A percentile compares a stretch with the other conserved stretches of the same genome.
phyloP scores from a whole-genome alignment of 1,140 invertebrate species.

The Sesamia nonagrioides region DNA sequence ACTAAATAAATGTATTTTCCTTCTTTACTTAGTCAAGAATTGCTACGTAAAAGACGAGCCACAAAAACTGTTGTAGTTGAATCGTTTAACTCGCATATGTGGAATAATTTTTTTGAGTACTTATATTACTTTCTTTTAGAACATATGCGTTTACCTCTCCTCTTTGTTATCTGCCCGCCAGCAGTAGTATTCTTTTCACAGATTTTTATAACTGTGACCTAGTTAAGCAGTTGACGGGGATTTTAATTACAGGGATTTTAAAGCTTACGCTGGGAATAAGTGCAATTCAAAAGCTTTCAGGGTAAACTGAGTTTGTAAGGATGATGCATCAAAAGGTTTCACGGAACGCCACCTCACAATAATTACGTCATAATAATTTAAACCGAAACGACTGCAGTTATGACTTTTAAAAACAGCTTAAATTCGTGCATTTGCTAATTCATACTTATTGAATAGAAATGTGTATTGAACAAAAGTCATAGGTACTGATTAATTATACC shows the following conservation, averaged over 20 bases:
- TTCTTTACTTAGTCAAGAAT: too few species aligned
- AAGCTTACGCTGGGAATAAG: conserved; percentile 32
- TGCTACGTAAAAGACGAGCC: too few species aligned
- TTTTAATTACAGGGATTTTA: conserved; percentile 39
- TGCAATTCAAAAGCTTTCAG: conserved; percentile 34
- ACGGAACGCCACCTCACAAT: neutral
- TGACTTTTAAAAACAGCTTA: neutral
- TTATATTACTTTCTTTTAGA: too few species aligned
- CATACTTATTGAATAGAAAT: too few species aligned
- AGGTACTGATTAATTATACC: too few species aligned
- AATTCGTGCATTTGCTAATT: neutral
- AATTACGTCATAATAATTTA: neutral
- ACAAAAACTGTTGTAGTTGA: too few species aligned
- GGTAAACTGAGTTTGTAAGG: conserved; percentile 28
- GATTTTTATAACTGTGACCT: conserved; percentile 31
- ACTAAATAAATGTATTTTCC: too few species aligned
- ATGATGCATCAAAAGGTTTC: conserved; percentile 8
- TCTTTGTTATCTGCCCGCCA: conserved; percentile 12
- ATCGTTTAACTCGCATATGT: too few species aligned
- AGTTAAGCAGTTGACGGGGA: neutral
- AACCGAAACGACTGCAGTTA: neutral
- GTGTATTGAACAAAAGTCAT: neutral
- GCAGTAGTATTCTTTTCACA: conserved; percentile 6
- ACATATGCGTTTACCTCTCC: neutral
- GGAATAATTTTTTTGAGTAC: too few species aligned